Conservation (phyloP, 2,113 vertebrate species). For the Ascaphus truei region DNA sequence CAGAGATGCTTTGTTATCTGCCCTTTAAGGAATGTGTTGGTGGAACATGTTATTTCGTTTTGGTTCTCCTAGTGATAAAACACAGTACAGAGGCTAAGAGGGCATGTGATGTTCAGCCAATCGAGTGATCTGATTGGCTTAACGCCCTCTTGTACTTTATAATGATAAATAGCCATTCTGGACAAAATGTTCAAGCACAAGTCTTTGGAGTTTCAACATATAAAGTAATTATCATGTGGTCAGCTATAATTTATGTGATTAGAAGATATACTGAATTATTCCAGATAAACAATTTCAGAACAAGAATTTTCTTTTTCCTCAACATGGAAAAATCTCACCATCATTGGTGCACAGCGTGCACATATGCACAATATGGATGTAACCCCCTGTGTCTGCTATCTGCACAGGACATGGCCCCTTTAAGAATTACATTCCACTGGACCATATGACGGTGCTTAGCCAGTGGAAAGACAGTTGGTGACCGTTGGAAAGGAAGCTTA, state of each 20-base stretch:
- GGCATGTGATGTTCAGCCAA: conserved; percentile 36
- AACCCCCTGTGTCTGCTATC: too few relatives aligned
- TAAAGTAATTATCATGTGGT: conserved; percentile 24
- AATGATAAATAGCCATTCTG: neutral
- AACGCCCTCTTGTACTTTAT: conserved; percentile 10
- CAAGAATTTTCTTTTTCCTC: neutral
- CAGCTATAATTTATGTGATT: conserved; percentile 11
- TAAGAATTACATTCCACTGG: too few relatives aligned
- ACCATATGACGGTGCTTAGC: too few relatives aligned
- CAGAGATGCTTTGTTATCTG: neutral
- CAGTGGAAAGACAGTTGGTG: too few relatives aligned
- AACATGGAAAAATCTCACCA: neutral
- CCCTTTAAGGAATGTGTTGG: neutral
- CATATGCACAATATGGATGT: too few relatives aligned
- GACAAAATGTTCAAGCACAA: conserved; percentile 14
- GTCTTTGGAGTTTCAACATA: conserved; percentile 6
- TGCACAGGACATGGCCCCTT: too few relatives aligned
- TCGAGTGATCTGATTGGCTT: conserved; percentile 21
- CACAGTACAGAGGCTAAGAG: neutral
- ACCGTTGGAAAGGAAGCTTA: too few relatives aligned
- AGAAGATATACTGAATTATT: conserved; percentile 4
- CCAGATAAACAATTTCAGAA: neutral
- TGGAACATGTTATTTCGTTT: conserved; percentile 4
- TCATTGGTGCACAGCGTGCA: neutral
- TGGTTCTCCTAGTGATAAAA: conserved; percentile 10